These are phyloP conservation scores for Alsophila aescularia DNA, from an alignment of 2,888 invertebrate genomes.

Conservation along the genomic window DNA sequence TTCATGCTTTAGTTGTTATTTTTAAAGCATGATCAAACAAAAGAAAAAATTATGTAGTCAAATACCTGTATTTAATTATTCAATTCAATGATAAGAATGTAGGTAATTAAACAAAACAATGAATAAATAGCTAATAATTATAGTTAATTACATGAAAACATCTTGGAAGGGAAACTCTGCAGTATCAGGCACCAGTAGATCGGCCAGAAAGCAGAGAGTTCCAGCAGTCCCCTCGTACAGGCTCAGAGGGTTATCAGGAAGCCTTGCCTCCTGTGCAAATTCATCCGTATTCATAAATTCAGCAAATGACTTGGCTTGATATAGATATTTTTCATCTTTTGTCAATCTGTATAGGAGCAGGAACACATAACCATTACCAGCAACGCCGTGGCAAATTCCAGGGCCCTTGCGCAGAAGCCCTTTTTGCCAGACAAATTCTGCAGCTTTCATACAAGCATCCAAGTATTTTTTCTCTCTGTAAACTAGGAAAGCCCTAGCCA, in stretches of 20 bases:
- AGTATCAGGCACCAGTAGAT: slow-evolving; percentile 88
- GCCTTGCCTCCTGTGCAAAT: slow-evolving; percentile 87
- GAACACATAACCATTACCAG: slow-evolving; percentile 93
- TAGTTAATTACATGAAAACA: slow-evolving; percentile 74
- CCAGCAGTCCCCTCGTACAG: slow-evolving; percentile 95
- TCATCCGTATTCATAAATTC: slow-evolving; percentile 88
- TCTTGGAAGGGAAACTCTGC: slow-evolving; percentile 94
- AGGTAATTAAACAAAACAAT: slow-evolving; percentile 21
- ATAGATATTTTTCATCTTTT: slow-evolving; percentile 87
- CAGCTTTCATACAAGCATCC: slow-evolving; percentile 87
- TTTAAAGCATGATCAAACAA: too few species aligned
- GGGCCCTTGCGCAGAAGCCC: slow-evolving; percentile 94
- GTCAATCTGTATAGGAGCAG: slow-evolving; percentile 90
- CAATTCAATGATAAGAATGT: background rate
- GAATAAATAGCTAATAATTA: slow-evolving; percentile 42
- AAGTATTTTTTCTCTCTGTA: slow-evolving; percentile 90
- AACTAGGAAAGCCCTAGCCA: slow-evolving; percentile 91
- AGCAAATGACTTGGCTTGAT: slow-evolving; percentile 90
- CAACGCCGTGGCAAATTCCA: slow-evolving; percentile 95
- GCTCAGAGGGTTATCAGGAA: slow-evolving; percentile 92
- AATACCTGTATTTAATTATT: too few species aligned
- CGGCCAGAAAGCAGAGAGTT: slow-evolving; percentile 91
- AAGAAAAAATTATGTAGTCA: too few species aligned
- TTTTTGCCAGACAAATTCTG: slow-evolving; percentile 91
- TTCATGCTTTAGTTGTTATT: too few species aligned